A percentile compares a stretch with the other conserved stretches of the same genome.
These are phyloP conservation scores for Lutjanus argentimaculatus DNA, from an alignment of 2,797 vertebrate genomes.

Conservation along the genomic window DNA sequence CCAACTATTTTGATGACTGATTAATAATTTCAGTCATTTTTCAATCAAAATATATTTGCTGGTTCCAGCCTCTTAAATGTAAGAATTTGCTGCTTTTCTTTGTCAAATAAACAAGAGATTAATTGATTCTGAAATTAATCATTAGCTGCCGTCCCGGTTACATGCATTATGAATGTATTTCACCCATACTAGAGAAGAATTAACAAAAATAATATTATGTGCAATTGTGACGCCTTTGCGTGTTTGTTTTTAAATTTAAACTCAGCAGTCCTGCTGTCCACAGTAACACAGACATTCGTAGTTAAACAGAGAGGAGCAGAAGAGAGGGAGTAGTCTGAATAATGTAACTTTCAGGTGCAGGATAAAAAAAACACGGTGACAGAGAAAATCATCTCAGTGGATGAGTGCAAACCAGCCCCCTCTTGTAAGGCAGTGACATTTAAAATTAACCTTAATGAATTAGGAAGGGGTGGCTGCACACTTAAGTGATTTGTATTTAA, in stretches of 20 bases:
- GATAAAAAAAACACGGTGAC: slow-evolving; percentile 32
- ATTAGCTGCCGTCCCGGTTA: not conserved
- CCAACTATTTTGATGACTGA: no score
- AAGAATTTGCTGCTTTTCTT: no score
- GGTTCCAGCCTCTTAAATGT: no score
- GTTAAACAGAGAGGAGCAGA: slow-evolving; percentile 44
- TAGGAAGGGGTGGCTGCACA: slow-evolving; percentile 43
- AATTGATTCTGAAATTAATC: no score
- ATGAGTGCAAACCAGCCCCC: slow-evolving; percentile 24
- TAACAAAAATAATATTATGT: not conserved
- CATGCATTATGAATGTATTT: not conserved
- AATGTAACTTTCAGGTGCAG: slow-evolving; percentile 38
- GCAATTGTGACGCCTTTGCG: slow-evolving; percentile 1
- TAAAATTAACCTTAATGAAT: slow-evolving; percentile 60
- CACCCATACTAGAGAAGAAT: not conserved
- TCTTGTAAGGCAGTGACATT: slow-evolving; percentile 49
- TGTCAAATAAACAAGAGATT: no score
- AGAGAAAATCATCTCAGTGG: slow-evolving; percentile 10
- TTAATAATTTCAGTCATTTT: no score
- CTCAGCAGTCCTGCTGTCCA: slow-evolving; percentile 20
- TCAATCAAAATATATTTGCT: no score
- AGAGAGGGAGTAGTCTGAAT: slow-evolving; percentile 32
- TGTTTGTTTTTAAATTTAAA: slow-evolving; percentile 19
- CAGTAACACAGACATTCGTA: slow-evolving; percentile 45
- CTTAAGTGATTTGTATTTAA: slow-evolving; percentile 73